phyloP scores from a whole-genome alignment of 2,113 vertebrate genomes.

The Esox niger region DNA sequence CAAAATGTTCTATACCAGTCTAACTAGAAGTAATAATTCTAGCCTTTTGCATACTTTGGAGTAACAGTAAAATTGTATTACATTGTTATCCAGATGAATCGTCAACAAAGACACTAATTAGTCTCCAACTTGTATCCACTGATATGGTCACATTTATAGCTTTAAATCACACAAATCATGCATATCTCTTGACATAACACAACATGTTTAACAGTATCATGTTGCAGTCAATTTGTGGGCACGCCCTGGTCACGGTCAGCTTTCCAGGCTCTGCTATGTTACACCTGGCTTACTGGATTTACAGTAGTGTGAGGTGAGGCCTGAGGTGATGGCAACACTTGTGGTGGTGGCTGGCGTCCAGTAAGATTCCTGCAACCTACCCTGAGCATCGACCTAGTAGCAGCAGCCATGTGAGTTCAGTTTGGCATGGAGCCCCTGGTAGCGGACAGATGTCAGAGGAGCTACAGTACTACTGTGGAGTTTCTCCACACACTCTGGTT shows the following conservation, averaged over 20 bases:
- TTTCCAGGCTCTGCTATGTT: conserved; percentile 33
- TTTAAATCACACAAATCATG: not conserved
- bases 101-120: not conserved
- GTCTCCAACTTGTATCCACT: not conserved
- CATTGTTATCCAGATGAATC: conserved; percentile 1
- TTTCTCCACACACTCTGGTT: too few relatives aligned
- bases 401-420: conserved; percentile 22
- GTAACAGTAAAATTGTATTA: too few relatives aligned
- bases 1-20: conserved; percentile 7
- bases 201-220: conserved; percentile 20
- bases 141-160: conserved; percentile 2
- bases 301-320: conserved; percentile 31
- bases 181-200: conserved; percentile 8
- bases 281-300: conserved; percentile 37
- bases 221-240: conserved; percentile 10
- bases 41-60: conserved; percentile 19
- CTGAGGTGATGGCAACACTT: conserved; percentile 43
- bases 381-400: conserved; percentile 34
- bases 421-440: conserved; percentile 11
- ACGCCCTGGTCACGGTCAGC: conserved; percentile 2
- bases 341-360: conserved; percentile 22
- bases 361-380: conserved; percentile 13
- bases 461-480: not conserved
- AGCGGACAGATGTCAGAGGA: conserved; percentile 7
- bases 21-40: conserved; percentile 25